Percentiles rank a stretch among this genome's conserved stretches.
These are phyloP conservation scores for Cephus spinipes DNA, from an alignment of 2,888 invertebrate genomes.

Conservation along the genomic window DNA sequence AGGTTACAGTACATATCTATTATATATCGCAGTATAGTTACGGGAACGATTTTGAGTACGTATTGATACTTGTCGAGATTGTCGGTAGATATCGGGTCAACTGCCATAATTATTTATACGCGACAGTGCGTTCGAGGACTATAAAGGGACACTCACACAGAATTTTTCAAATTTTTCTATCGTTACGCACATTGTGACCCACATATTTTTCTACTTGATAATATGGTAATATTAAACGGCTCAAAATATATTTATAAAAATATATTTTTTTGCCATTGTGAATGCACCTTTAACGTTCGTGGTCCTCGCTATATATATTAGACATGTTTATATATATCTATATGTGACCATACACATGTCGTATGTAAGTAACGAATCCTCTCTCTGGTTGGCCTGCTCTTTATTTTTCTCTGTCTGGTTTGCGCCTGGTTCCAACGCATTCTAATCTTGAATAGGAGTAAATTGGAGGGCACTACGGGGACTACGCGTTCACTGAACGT, in stretches of 20 bases:
- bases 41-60: neutral
- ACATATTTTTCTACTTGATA: too few relatives aligned
- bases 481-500: constrained; percentile 13
- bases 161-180: too few relatives aligned
- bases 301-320: too few relatives aligned
- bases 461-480: constrained; percentile 37
- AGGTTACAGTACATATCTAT: neutral
- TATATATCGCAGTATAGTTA: neutral
- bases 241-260: too few relatives aligned
- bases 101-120: neutral
- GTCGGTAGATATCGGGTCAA: neutral
- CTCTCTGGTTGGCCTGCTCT: neutral
- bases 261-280: neutral
- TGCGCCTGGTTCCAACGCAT: constrained; percentile 31
- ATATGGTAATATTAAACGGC: too few relatives aligned
- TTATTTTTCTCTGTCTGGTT: neutral
- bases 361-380: neutral
- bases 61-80: neutral
- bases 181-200: too few relatives aligned
- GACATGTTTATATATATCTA: neutral
- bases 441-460: constrained; percentile 44
- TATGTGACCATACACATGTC: too few relatives aligned
- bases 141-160: too few relatives aligned
- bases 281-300: too few relatives aligned
- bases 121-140: neutral